phyloP scores from a whole-genome alignment of 2,797 vertebrate species.

The Hyperoplus immaculatus region DNA sequence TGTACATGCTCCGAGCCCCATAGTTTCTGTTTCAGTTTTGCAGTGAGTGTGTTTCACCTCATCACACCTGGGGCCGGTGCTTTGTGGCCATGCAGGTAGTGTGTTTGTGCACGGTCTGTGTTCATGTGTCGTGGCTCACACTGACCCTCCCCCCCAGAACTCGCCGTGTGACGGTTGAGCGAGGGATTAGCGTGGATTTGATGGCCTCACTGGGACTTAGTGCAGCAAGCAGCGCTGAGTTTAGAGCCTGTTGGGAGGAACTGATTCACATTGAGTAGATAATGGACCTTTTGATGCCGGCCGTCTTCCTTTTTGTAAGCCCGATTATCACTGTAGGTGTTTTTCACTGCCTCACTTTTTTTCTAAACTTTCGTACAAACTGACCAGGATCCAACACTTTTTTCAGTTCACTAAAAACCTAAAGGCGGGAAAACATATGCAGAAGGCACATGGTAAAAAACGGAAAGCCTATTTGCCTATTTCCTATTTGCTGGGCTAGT shows the following conservation, averaged over 20 bases:
- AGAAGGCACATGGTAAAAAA: neutral
- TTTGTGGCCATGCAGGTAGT: slow-evolving; percentile 44
- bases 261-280: slow-evolving; percentile 66
- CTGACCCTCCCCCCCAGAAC: slow-evolving; percentile 29
- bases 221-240: slow-evolving; percentile 55
- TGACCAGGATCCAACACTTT: neutral
- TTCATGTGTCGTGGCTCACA: slow-evolving; percentile 20
- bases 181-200: slow-evolving; percentile 83
- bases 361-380: neutral
- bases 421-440: neutral
- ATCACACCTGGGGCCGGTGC: slow-evolving; percentile 41
- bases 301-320: slow-evolving; percentile 1
- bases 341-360: slow-evolving; percentile 7
- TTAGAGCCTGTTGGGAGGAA: slow-evolving; percentile 59
- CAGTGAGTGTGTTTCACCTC: slow-evolving; percentile 36
- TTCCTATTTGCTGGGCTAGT: neutral
- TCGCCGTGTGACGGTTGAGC: slow-evolving; percentile 39
- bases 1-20: slow-evolving; percentile 14
- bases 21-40: slow-evolving; percentile 25
- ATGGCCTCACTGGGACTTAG: slow-evolving; percentile 74
- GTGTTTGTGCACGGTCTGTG: slow-evolving; percentile 37
- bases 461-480: neutral
- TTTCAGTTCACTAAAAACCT: neutral
- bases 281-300: slow-evolving; percentile 54
- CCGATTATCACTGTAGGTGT: slow-evolving; percentile 10